Evolutionary conservation across 2,113 vertebrate genomes (phyloP).

Genomic region (Hemicordylus capensis): DNA sequence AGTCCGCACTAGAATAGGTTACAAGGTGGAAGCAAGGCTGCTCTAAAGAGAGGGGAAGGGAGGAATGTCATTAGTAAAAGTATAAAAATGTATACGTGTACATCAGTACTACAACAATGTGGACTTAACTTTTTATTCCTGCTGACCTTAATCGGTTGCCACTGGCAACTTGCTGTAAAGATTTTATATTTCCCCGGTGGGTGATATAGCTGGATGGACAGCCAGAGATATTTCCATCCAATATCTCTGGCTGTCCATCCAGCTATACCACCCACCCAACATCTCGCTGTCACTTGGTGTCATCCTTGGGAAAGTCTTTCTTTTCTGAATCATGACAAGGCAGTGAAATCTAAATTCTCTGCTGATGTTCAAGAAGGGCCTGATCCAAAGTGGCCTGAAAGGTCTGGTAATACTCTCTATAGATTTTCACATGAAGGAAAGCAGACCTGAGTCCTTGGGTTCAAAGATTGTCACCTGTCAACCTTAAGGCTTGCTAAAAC

Average conservation of each 20-base stretch:
- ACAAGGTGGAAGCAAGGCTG: background rate
- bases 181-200: background rate
- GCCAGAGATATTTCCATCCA: background rate
- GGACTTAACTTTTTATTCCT: background rate
- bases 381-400: background rate
- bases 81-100: background rate
- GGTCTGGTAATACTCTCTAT: background rate
- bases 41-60: background rate
- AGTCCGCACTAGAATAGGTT: background rate
- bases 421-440: background rate
- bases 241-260: no score
- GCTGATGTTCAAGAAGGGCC: background rate
- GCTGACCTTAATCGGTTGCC: conserved; percentile 1
- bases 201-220: background rate
- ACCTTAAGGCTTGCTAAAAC: background rate
- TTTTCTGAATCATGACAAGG: background rate
- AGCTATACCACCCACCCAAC: no score
- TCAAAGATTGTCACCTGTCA: background rate
- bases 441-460: background rate
- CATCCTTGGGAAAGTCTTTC: background rate
- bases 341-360: background rate
- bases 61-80: background rate
- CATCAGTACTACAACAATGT: background rate
- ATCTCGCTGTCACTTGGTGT: background rate
- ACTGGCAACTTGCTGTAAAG: background rate